These are phyloP conservation scores for Meriones unguiculatus DNA, from an alignment of 2,113 vertebrate species.

Conservation along the genomic window DNA sequence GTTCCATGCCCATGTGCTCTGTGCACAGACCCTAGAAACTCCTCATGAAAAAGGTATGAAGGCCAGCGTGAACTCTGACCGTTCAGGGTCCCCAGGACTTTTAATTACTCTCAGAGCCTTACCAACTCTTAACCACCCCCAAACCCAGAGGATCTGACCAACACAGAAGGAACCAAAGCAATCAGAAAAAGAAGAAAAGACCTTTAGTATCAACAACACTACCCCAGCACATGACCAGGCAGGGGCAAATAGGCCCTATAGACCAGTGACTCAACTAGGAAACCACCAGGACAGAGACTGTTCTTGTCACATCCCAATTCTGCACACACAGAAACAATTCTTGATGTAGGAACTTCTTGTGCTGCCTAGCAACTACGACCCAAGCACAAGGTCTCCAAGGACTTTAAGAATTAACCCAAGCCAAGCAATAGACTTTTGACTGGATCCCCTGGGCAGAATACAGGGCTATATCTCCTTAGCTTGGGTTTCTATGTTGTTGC, in stretches of 20 bases:
- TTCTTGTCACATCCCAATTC: background rate
- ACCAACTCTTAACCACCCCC: background rate
- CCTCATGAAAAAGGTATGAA: background rate
- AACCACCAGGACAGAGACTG: background rate
- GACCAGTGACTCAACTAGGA: background rate
- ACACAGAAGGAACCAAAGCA: background rate
- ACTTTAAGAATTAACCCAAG: background rate
- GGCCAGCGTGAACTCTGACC: background rate
- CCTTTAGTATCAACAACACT: background rate
- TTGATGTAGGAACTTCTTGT: fast-evolving
- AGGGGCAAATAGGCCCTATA: background rate
- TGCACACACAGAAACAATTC: background rate
- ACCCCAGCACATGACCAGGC: background rate
- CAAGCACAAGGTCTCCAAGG: background rate
- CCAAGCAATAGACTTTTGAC: background rate
- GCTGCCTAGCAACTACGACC: background rate
- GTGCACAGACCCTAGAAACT: background rate
- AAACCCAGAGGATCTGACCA: background rate
- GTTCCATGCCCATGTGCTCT: background rate
- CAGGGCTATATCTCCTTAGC: background rate
- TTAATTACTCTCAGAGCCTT: background rate
- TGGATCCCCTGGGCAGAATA: background rate
- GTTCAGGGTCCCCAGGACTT: background rate
- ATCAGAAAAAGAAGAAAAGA: background rate
- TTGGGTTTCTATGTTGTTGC: background rate